Evolutionary conservation across 1,140 invertebrate species (phyloP).

Genomic region (Daktulosphaira vitifoliae): DNA sequence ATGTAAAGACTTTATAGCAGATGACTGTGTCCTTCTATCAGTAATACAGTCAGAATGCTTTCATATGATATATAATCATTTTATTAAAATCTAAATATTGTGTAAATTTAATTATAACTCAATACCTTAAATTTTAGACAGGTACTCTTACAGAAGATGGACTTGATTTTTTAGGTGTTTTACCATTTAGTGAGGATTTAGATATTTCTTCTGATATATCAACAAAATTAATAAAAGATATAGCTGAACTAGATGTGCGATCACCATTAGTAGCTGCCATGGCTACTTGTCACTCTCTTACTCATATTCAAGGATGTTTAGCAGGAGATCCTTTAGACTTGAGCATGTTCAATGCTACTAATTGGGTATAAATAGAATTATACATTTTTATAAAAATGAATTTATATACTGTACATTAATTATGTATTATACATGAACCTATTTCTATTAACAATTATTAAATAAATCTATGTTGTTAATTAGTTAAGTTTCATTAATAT

Average conservation of each 20-base stretch:
- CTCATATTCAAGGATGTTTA: conserved; percentile 64
- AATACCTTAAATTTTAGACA: conserved; percentile 55
- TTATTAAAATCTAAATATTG: no score
- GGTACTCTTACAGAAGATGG: conserved; percentile 92
- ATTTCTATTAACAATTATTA: no score
- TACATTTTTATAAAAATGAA: no score
- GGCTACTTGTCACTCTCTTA: conserved; percentile 73
- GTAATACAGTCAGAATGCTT: no score
- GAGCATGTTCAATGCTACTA: conserved; percentile 78
- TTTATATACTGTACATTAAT: no score
- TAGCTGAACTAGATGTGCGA: conserved; percentile 45
- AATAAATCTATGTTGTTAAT: no score
- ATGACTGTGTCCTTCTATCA: no score
- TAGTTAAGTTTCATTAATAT: conserved; percentile 29
- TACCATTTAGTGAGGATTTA: conserved; percentile 61
- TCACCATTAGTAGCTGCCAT: conserved; percentile 49
- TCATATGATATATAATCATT: no score
- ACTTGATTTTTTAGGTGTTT: conserved; percentile 79
- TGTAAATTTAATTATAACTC: no score
- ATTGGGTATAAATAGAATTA: conserved; percentile 48
- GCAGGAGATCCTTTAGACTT: conserved; percentile 77
- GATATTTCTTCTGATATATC: conserved; percentile 50
- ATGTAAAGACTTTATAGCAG: no score
- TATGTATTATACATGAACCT: no score
- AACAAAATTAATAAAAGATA: conserved; percentile 54